Conservation (phyloP, 2,113 vertebrate species). For the Probosciger aterrimus region DNA sequence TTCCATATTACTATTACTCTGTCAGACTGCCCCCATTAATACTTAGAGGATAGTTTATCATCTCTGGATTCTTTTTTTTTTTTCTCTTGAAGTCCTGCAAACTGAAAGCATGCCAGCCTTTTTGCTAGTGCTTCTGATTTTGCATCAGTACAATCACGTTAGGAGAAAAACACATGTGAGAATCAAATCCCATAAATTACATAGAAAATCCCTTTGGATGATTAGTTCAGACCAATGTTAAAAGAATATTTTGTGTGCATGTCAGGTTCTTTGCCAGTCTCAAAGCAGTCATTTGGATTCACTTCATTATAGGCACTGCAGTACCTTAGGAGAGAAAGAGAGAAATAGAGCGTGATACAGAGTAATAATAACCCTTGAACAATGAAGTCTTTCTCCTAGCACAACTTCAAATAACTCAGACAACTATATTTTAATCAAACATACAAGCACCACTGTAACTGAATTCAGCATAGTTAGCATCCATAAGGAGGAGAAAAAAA, state of each 20-base stretch:
- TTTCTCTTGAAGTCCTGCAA: not conserved
- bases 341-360: constrained; percentile 54
- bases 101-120: not conserved
- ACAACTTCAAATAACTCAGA: constrained; percentile 56
- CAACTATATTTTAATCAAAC: constrained; percentile 65
- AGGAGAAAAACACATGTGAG: constrained; percentile 33
- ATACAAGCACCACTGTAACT: not conserved
- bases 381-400: constrained; percentile 55
- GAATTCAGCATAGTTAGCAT: not conserved
- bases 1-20: not conserved
- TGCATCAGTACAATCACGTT: constrained; percentile 20
- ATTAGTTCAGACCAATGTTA: constrained; percentile 59
- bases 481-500: not conserved
- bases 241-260: constrained; percentile 70
- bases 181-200: constrained; percentile 42
- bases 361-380: constrained; percentile 67
- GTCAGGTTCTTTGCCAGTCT: constrained; percentile 62
- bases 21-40: not conserved
- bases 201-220: constrained; percentile 54
- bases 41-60: not conserved
- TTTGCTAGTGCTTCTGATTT: constrained; percentile 27
- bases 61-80: not conserved
- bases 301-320: constrained; percentile 68
- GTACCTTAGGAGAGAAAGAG: constrained; percentile 50
- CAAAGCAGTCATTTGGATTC: constrained; percentile 72